Conservation (phyloP, 2,113 vertebrate genomes). For the Phrynocephalus versicolor region DNA sequence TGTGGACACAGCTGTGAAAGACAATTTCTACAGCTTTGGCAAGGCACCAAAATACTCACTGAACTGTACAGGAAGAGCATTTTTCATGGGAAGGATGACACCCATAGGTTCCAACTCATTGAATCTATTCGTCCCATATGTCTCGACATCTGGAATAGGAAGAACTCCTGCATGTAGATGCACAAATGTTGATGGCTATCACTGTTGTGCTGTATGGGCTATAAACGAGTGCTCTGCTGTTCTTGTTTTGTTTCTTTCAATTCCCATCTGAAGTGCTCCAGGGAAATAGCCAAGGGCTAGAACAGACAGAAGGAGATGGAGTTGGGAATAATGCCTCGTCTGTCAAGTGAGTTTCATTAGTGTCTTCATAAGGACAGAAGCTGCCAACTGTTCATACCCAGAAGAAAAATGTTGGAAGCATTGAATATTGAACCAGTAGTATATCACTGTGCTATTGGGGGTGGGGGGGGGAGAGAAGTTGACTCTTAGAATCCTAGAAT, state of each 20-base stretch:
- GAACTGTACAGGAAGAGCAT: conserved; percentile 42
- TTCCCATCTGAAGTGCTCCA: conserved; percentile 41
- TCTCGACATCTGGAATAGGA: conserved; percentile 63
- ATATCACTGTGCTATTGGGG: neutral
- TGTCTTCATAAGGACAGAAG: conserved; percentile 2
- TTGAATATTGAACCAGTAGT: neutral
- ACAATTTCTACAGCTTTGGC: conserved; percentile 32
- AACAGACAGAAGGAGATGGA: conserved; percentile 28
- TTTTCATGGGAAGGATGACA: conserved; percentile 59
- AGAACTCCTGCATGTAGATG: conserved; percentile 9
- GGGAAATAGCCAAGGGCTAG: conserved; percentile 22
- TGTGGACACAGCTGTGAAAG: conserved; percentile 36
- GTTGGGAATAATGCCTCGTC: conserved; percentile 20
- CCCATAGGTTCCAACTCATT: conserved; percentile 50
- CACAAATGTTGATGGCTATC: conserved; percentile 34
- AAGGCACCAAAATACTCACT: conserved; percentile 52
- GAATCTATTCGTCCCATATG: conserved; percentile 61
- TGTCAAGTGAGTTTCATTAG: conserved; percentile 8
- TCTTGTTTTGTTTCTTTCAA: neutral
- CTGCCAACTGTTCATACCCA: conserved; percentile 16
- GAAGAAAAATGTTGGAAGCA: conserved; percentile 12
- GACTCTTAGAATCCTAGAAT: too few species aligned
- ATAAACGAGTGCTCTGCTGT: conserved; percentile 24
- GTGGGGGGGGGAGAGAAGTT: too few species aligned
- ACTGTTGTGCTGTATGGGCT: conserved; percentile 28